Conservation (phyloP, 2,113 vertebrate species). For the Vireo altiloquus region DNA sequence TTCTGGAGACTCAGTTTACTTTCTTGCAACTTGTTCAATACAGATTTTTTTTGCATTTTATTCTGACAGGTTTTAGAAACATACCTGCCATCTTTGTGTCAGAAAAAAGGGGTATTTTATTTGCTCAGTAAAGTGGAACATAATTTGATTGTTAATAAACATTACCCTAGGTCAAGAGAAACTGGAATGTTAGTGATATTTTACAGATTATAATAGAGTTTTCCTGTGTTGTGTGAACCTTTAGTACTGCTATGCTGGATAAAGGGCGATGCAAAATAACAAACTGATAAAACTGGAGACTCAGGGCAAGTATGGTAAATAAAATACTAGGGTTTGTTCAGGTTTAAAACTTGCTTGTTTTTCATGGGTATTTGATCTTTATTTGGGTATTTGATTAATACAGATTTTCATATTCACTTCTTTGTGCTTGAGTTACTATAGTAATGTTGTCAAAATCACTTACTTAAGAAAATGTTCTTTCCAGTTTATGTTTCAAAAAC, state of each 20-base stretch:
- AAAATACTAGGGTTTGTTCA: neutral
- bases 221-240: neutral
- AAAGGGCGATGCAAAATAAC: neutral
- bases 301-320: neutral
- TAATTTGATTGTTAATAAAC: neutral
- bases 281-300: neutral
- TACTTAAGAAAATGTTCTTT: neutral
- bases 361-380: neutral
- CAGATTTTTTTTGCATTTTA: neutral
- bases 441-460: neutral
- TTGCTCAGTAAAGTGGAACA: neutral
- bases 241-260: neutral
- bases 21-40: neutral
- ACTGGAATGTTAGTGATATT: neutral
- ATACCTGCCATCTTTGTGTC: neutral
- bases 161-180: neutral
- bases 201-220: neutral
- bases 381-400: neutral
- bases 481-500: neutral
- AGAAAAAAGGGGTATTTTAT: neutral
- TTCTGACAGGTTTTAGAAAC: neutral
- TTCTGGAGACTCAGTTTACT: neutral
- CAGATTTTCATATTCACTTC: neutral
- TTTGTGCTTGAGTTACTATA: neutral
- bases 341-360: neutral